A percentile compares a stretch with the other conserved stretches of the same genome.
phyloP scores from a whole-genome alignment of 2,113 vertebrate species.

The Elachura formosa region DNA sequence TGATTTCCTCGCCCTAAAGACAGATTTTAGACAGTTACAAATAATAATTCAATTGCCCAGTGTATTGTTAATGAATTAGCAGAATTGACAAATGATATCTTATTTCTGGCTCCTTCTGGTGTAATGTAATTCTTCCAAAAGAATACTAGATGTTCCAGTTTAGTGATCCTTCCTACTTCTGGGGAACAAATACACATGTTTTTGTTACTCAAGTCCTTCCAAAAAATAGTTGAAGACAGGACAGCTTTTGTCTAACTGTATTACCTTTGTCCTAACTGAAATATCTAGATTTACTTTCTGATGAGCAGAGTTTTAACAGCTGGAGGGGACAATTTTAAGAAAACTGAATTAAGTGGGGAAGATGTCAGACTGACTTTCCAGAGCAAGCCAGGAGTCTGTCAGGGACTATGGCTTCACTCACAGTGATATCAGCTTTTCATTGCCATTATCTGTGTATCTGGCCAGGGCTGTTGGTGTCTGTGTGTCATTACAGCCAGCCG shows the following conservation, averaged over 20 bases:
- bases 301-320: conserved; percentile 15
- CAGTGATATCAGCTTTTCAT: not conserved
- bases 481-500: not conserved
- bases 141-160: conserved; percentile 51
- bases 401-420: not conserved
- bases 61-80: conserved; percentile 70
- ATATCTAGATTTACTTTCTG: not conserved
- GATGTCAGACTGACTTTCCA: not conserved
- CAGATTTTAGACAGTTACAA: conserved; percentile 50
- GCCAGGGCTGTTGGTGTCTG: not conserved
- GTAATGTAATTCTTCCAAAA: conserved; percentile 68
- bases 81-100: conserved; percentile 71
- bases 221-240: conserved; percentile 42
- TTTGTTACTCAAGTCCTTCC: not conserved
- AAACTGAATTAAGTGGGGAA: not conserved
- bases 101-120: conserved; percentile 70
- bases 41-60: conserved; percentile 60
- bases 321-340: not conserved
- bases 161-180: conserved; percentile 57
- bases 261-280: not conserved
- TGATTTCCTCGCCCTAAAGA: conserved; percentile 64
- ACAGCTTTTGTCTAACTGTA: conserved; percentile 1
- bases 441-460: not conserved
- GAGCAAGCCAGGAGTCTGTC: not conserved
- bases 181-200: conserved; percentile 22